Percentiles rank a stretch among this genome's conserved stretches.
Evolutionary conservation across 2,797 vertebrate species (phyloP).

Genomic region (Vespertilio murinus): DNA sequence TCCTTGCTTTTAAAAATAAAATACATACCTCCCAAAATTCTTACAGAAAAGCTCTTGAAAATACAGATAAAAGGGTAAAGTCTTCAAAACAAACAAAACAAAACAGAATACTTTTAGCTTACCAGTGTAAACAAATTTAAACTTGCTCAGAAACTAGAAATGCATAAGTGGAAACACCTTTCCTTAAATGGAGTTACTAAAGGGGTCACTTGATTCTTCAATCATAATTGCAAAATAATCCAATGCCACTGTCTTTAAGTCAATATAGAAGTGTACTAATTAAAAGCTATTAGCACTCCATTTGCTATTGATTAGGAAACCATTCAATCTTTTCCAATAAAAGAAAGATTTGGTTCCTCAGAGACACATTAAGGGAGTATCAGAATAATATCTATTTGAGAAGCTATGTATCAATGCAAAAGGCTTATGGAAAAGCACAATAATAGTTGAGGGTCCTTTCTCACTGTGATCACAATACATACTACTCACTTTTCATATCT

Average conservation of each 20-base stretch:
- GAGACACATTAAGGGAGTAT: constrained; percentile 2
- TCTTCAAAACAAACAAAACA: constrained; percentile 72
- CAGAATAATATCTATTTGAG: neutral
- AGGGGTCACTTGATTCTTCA: constrained; percentile 76
- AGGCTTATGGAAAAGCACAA: constrained; percentile 31
- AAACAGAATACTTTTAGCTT: constrained; percentile 40
- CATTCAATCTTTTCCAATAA: constrained; percentile 57
- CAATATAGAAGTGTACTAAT: constrained; percentile 67
- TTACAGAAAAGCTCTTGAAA: constrained; percentile 76
- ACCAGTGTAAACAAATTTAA: constrained; percentile 72
- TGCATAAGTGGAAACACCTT: constrained; percentile 76
- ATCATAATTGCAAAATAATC: constrained; percentile 63
- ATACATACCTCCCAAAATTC: constrained; percentile 50
- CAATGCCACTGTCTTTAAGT: constrained; percentile 57
- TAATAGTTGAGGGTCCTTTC: neutral
- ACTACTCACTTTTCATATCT: constrained; percentile 1
- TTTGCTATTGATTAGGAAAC: constrained; percentile 69
- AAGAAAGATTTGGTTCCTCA: constrained; percentile 47
- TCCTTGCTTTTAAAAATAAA: constrained; percentile 68
- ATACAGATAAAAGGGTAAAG: constrained; percentile 87
- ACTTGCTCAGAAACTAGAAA: constrained; percentile 75
- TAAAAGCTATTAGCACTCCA: constrained; percentile 69
- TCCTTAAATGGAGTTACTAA: constrained; percentile 77
- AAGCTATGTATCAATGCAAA: constrained; percentile 46
- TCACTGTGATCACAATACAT: neutral